Evolutionary conservation across 2,113 vertebrate species (phyloP).

Genomic region (Neogobius melanostomus): DNA sequence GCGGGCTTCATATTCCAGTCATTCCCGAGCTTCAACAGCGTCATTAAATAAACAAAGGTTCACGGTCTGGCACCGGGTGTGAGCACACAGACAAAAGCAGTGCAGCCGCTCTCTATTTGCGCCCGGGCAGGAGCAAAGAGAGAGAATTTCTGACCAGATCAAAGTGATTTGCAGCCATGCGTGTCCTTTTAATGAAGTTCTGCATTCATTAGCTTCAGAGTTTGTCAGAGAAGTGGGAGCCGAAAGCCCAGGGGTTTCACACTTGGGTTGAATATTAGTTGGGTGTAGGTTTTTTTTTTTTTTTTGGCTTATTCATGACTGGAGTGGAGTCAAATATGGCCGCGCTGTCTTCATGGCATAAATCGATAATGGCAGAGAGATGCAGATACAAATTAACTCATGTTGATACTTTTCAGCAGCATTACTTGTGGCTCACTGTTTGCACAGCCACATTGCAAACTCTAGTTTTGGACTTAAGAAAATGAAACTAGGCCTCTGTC

Average conservation of each 20-base stretch:
- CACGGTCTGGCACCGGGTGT: constrained; percentile 36
- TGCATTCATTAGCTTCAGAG: constrained; percentile 67
- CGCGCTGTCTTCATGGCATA: constrained; percentile 10
- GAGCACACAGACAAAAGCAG: constrained; percentile 50
- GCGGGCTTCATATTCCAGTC: constrained; percentile 50
- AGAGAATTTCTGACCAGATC: constrained; percentile 62
- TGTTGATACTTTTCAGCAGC: neutral
- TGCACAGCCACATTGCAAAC: no score
- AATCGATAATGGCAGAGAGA: constrained; percentile 11
- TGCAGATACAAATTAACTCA: neutral
- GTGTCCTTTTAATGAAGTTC: constrained; percentile 77
- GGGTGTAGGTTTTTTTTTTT: neutral
- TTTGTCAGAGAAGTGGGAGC: constrained; percentile 16
- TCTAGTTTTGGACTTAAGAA: no score
- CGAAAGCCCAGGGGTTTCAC: constrained; percentile 29
- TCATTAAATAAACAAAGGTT: constrained; percentile 63
- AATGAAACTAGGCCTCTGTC: no score
- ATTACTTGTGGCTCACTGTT: neutral
- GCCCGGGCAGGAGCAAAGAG: constrained; percentile 32
- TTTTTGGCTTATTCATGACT: constrained; percentile 28
- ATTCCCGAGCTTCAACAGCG: constrained; percentile 50
- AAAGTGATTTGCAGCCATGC: constrained; percentile 74
- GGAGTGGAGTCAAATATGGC: constrained; percentile 15
- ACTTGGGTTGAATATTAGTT: constrained; percentile 17
- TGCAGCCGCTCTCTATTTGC: constrained; percentile 40